These are phyloP conservation scores for Diogma glabrata DNA, from an alignment of 2,888 invertebrate genomes.

Conservation along the genomic window DNA sequence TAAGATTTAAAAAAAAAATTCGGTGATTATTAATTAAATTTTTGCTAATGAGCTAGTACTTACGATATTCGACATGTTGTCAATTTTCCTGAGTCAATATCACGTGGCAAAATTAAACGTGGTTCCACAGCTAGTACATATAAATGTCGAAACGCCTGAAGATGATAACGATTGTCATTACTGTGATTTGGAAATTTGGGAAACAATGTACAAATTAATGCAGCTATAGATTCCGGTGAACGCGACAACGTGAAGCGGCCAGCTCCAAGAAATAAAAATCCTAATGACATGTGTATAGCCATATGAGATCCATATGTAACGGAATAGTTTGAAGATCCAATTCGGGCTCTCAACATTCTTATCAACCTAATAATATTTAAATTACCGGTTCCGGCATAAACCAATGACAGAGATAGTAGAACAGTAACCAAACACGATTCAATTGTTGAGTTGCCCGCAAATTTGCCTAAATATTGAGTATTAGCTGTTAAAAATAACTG, in stretches of 20 bases:
- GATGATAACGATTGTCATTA: constrained; percentile 92
- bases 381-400: constrained; percentile 94
- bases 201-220: constrained; percentile 85
- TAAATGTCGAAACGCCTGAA: constrained; percentile 93
- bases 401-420: constrained; percentile 68
- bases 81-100: constrained; percentile 64
- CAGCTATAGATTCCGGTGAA: constrained; percentile 75
- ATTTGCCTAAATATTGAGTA: constrained; percentile 67
- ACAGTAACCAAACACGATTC: constrained; percentile 81
- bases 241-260: constrained; percentile 78
- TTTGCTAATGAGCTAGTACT: constrained; percentile 20
- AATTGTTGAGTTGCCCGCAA: constrained; percentile 80
- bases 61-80: constrained; percentile 71
- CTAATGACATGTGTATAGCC: constrained; percentile 90
- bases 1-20: constrained; percentile 24
- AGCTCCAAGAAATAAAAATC: constrained; percentile 86
- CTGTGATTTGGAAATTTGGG: constrained; percentile 95
- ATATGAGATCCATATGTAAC: constrained; percentile 87
- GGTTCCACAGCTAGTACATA: constrained; percentile 92
- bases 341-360: constrained; percentile 69
- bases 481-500: constrained; percentile 30
- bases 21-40: too few species aligned
- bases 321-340: constrained; percentile 57
- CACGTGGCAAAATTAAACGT: constrained; percentile 74
- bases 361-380: constrained; percentile 69